Evolutionary conservation across 2,888 invertebrate genomes (phyloP), one percentile per base, ranked within the genome.

Genomic region (Mayetiola destructor): DNA sequence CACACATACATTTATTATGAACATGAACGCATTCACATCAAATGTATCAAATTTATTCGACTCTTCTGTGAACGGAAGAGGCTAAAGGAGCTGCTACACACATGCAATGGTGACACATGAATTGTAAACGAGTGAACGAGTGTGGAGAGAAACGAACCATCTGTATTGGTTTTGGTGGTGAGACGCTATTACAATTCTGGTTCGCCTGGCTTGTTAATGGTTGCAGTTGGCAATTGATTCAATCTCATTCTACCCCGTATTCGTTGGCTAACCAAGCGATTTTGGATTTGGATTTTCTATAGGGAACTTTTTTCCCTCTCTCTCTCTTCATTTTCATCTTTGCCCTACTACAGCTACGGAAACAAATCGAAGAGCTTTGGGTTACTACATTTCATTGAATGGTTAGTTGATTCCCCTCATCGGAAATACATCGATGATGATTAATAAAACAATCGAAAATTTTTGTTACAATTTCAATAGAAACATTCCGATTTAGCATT

Each of bases 131-230:
- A 48, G 48, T 48, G 48, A 27, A 27, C 48, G 23, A 23, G 42
- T 48, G 48, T 48, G 27, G 10, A 42, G 21, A 42, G 23, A 48
- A 40, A 21, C 40, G 18, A 8, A 39, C 12, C 48, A 27, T 27
- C 48, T 48, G 48, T 48, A n/a, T 48, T 48, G 48, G 48, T 48
- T 48, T 48, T 48, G 27, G 48, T 48, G 48, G 48, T 48, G 48
- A 27, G 48, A 48, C 48, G 48, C 27, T 48, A 48, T 48, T 48
- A 48, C 48, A 48, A 27, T 8, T 48, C 27, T 48, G 48, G 48
- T 48, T 48, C 48, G 48, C 48, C 48, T 48, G 27, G 27, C 48
- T 48, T 48, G 48, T 48, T 48, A 27, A 48, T 48, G 48, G 48
- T 48, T 48, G 48, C 48, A 23, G 23, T 48, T 48, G 48, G 48